Evolutionary conservation across 1,140 invertebrate genomes (phyloP), one percentile per base, ranked within the genome.

Genomic region (Leptopilina clavipes): DNA sequence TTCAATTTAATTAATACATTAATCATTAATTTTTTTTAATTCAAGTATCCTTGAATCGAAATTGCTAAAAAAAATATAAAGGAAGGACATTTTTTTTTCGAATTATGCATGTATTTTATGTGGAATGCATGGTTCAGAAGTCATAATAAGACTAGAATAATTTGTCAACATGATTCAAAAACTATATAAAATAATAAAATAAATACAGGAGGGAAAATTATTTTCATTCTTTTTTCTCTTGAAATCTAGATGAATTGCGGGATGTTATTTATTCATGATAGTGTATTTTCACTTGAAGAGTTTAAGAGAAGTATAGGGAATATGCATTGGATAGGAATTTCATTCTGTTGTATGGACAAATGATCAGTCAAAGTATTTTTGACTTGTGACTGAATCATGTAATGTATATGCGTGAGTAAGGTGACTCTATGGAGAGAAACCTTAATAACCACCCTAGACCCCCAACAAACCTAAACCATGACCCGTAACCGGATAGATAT

Each of bases 381-480:
- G 59, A n/a, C 59, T 65, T n/a, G 59, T 65, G 59, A 65, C 59
- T 65, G 59, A 65, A 65, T 65, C 59, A 65, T 25, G 25, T 65
- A 65, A 65, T 65, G 59, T n/a, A 65, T 65, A 31, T 65, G 59
- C 59, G 59, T 65, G 59, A 65, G 59, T 65, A 73, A 78, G 75
- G 76, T 79, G 22, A 77, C 79, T 82, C 75, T 75, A 76, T 75
- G 54, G 81, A 76, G 81, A 76, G 81, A 82, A 82, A 81, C 81
- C 81, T 81, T 82, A 82, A 82, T 82, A 82, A 82, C 81, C 81
- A 81, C 74, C 76, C 44, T 75, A 79, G 81, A 82, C 81, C 77
- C 81, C 76, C 79, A 77, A 76, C 77, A 79, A 81, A 74, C 43
- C 79, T 70, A 80, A 80, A 65, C 80, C 72, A 43, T 74, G 79